Base-by-base conservation (phyloP, 2,888 invertebrate species). In the Hirtodrosophila histrioides region DNA sequence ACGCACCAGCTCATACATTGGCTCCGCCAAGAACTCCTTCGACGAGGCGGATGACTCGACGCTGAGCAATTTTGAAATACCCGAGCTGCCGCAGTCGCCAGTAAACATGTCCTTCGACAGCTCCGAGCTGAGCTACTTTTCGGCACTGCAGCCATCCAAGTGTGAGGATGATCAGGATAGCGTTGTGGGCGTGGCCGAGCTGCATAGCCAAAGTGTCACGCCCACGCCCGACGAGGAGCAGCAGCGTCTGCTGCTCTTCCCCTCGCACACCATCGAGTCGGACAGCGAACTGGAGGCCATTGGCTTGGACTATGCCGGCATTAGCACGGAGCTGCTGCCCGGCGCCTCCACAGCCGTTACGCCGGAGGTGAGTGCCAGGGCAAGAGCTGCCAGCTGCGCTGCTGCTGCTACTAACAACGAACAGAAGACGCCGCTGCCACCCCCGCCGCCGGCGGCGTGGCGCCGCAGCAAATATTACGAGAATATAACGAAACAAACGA, bases 1-100 rank as follows among this genome's bases (percentile, higher is more conserved):
- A 73, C 94, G 94, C 63, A 93, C 92, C 56, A 93, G 94, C 23
- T 94, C 93, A 89, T 94, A 94, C 92, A 93, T 93, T 17, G 90
- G 90, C 58, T 91, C 92, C 66, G 93, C 93, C 27, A 93, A 93
- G 75, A 92, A 92, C 65, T 91, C 91, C 24, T 89, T 90, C 36
- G 91, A 91, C 57, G 91, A 91, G 75, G 89, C 90, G 0, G 91
- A 91, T 48, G 90, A 90, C 40, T 87, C 87, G 0, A 87, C 88
- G 3, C 58, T 88, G 33, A 74, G 81, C 51, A 82, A 78, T 35
- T 90, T 88, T 35, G 90, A 89, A 48, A 83, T 88, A 67, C 89
- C 89, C 7, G 91, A 91, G 53, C 74, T 91, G 31, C 84, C 87
- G 0, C 69, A 87, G 11, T 90, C 90, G n/a, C 91, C 91, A 0